These are phyloP conservation scores for Noctua fimbriata DNA, from an alignment of 2,888 invertebrate species.

Conservation along the genomic window DNA sequence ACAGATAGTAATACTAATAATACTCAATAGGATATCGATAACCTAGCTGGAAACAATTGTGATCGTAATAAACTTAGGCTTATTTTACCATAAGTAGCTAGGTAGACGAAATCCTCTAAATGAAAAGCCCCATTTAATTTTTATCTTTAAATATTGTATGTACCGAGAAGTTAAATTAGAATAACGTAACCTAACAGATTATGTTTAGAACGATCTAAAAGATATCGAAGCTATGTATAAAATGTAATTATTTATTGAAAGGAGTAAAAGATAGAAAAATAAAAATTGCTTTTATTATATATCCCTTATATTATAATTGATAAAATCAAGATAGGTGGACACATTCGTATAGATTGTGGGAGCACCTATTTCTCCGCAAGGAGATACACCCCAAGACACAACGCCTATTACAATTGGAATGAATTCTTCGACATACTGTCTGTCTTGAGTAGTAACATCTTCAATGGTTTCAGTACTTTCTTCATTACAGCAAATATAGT, in stretches of 20 bases:
- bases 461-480: slow-evolving; percentile 19
- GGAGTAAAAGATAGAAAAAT: slow-evolving; percentile 48
- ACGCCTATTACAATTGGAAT: slow-evolving; percentile 85
- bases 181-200: background rate
- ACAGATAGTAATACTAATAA: background rate
- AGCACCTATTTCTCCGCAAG: slow-evolving; percentile 87
- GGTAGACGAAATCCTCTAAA: background rate
- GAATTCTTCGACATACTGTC: slow-evolving; percentile 56
- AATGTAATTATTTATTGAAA: slow-evolving; percentile 49
- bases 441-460: slow-evolving; percentile 33
- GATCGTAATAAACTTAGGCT: background rate
- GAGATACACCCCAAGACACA: slow-evolving; percentile 90
- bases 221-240: slow-evolving; percentile 10
- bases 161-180: background rate
- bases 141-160: background rate
- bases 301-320: slow-evolving; percentile 70
- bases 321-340: slow-evolving; percentile 86
- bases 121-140: background rate
- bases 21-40: slow-evolving; percentile 18
- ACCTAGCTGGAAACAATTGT: background rate
- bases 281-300: slow-evolving; percentile 53
- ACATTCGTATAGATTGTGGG: slow-evolving; percentile 90
- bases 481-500: slow-evolving; percentile 40
- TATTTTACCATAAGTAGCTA: background rate
- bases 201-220: background rate